Evolutionary conservation across 2,113 vertebrate species (phyloP).

Genomic region (Festucalex cinctus): DNA sequence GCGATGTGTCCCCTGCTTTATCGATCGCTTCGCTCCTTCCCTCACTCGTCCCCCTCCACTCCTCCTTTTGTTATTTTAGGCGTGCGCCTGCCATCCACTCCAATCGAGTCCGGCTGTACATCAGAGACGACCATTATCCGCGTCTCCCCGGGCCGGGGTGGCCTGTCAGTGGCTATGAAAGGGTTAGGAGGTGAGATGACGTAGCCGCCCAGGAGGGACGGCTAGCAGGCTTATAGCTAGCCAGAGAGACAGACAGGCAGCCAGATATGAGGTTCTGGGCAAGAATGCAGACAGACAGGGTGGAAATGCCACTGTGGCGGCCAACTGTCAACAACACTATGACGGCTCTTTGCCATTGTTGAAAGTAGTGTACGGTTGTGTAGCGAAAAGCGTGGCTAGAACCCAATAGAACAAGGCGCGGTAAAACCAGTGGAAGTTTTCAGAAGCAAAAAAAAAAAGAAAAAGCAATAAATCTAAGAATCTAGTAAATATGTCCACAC

Average conservation of each 20-base stretch:
- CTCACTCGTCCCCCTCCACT: constrained; percentile 47
- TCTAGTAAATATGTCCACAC: not conserved
- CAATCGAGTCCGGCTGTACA: constrained; percentile 70
- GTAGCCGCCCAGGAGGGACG: constrained; percentile 62
- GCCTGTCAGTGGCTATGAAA: constrained; percentile 56
- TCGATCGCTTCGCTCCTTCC: constrained; percentile 66
- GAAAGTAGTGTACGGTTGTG: constrained; percentile 2
- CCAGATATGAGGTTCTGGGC: constrained; percentile 24
- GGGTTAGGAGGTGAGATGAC: constrained; percentile 51
- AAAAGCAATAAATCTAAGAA: not conserved
- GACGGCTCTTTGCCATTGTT: constrained; percentile 8
- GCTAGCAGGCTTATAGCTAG: constrained; percentile 42
- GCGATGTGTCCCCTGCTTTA: constrained; percentile 72
- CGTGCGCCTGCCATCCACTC: constrained; percentile 70
- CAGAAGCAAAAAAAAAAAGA: not conserved
- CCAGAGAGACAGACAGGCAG: constrained; percentile 26
- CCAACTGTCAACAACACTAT: constrained; percentile 18
- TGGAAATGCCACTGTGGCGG: constrained; percentile 13
- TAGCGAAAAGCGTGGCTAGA: not conserved
- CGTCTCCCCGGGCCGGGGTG: constrained; percentile 57
- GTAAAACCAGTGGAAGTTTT: not conserved
- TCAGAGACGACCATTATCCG: constrained; percentile 71
- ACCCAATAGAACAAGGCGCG: not conserved
- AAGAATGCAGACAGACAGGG: constrained; percentile 37
- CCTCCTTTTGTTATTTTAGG: constrained; percentile 74